Evolutionary conservation across 2,888 invertebrate species (phyloP).

Genomic region (Leptopterna dolabrata): DNA sequence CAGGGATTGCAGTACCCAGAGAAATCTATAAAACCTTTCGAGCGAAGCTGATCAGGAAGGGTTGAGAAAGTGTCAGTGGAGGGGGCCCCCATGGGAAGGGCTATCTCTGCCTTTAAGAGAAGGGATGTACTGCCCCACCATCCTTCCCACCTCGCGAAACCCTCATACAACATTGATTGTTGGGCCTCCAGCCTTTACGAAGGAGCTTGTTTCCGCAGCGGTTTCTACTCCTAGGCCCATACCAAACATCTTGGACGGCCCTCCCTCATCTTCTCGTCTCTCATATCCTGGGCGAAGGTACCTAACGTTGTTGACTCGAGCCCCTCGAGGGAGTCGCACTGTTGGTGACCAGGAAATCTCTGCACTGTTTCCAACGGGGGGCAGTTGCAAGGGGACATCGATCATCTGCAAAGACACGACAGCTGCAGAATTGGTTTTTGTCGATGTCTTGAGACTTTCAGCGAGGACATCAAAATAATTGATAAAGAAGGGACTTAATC

Average conservation of each 20-base stretch:
- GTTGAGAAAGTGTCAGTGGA: too few species aligned
- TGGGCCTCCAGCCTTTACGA: background rate
- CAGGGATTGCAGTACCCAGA: constrained; percentile 1
- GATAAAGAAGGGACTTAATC: too few species aligned
- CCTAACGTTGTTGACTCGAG: background rate
- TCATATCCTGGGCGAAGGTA: background rate
- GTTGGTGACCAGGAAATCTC: background rate
- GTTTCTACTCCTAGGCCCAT: background rate
- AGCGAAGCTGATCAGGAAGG: background rate
- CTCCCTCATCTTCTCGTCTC: background rate
- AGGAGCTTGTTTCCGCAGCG: background rate
- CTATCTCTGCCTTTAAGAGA: background rate
- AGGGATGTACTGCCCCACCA: background rate
- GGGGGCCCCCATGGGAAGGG: background rate
- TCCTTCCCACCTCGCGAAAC: background rate
- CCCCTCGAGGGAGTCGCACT: background rate
- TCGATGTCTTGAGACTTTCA: too few species aligned
- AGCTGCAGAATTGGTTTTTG: too few species aligned
- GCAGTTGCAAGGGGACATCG: too few species aligned
- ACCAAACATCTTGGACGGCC: background rate
- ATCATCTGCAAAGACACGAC: too few species aligned
- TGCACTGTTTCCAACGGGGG: background rate
- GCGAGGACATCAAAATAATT: too few species aligned
- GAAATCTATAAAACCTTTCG: background rate
- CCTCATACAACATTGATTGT: constrained; percentile 15